These are phyloP conservation scores for Conger conger DNA, from an alignment of 2,113 vertebrate species.

Conservation along the genomic window DNA sequence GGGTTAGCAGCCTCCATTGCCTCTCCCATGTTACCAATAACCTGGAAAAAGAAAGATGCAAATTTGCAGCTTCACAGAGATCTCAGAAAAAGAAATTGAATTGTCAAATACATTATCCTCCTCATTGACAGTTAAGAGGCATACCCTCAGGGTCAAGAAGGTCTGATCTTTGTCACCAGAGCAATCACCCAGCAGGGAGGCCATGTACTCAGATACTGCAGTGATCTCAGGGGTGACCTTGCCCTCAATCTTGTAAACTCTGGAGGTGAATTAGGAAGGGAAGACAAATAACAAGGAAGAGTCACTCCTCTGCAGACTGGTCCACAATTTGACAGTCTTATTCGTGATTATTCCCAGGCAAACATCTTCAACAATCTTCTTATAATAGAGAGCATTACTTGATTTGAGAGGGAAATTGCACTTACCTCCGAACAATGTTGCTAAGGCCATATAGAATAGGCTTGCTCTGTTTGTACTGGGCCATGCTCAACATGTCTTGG, in stretches of 20 bases:
- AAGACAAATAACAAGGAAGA: neutral
- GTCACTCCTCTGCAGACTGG: no score
- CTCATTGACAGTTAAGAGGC: neutral
- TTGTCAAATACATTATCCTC: neutral
- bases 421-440: constrained; percentile 78
- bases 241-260: constrained; percentile 65
- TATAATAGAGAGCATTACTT: neutral
- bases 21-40: constrained; percentile 85
- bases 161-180: constrained; percentile 78
- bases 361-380: no score
- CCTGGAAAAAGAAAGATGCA: constrained; percentile 57
- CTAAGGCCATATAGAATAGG: constrained; percentile 84
- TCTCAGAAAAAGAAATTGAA: neutral
- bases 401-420: constrained; percentile 21
- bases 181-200: constrained; percentile 79
- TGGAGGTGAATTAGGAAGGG: constrained; percentile 44
- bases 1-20: constrained; percentile 73
- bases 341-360: no score
- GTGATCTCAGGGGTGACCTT: constrained; percentile 70
- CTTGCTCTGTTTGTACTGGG: constrained; percentile 78
- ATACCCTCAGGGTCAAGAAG: constrained; percentile 83
- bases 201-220: constrained; percentile 75
- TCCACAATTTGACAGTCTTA: no score
- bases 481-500: constrained; percentile 76
- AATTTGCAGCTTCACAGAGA: neutral